These are phyloP conservation scores for Turritopsis dohrnii DNA, from an alignment of 30 jellyfish, hydroid and myxozoan genomes.

Conservation along the genomic window DNA sequence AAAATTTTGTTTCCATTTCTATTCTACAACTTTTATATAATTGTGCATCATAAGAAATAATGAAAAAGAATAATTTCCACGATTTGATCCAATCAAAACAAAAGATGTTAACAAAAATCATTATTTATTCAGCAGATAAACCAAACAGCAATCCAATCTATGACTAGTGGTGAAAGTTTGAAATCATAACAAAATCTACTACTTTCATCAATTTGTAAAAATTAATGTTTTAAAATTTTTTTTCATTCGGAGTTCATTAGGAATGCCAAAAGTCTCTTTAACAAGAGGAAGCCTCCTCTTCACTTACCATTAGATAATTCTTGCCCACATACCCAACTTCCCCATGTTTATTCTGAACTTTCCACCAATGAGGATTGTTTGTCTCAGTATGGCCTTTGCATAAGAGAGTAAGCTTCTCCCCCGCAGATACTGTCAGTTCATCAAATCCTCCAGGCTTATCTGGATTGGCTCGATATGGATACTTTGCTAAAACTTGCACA, in stretches of 20 bases:
- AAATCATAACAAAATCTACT: no score
- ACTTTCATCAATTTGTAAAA: no score
- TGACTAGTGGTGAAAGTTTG: no score
- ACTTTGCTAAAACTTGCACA: constrained; percentile 51
- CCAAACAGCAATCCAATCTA: background rate
- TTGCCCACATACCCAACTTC: constrained; percentile 80
- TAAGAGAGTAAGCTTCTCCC: constrained; percentile 49
- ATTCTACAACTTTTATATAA: no score
- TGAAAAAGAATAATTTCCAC: background rate
- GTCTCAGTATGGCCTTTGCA: constrained; percentile 33
- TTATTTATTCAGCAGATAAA: background rate
- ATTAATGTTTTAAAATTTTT: no score
- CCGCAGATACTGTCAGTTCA: constrained; percentile 71
- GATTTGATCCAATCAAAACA: background rate
- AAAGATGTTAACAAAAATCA: background rate
- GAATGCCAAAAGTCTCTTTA: no score
- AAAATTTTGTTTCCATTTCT: no score
- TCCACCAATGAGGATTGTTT: constrained; percentile 67
- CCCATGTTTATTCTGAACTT: constrained; percentile 68
- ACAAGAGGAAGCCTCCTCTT: no score
- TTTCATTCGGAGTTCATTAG: no score
- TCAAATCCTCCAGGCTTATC: constrained; percentile 92
- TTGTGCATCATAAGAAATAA: no score
- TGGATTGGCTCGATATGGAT: constrained; percentile 71
- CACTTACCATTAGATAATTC: constrained; percentile 54